phyloP scores from a whole-genome alignment of 2,113 vertebrate species.

The Corythornis vintsioides region DNA sequence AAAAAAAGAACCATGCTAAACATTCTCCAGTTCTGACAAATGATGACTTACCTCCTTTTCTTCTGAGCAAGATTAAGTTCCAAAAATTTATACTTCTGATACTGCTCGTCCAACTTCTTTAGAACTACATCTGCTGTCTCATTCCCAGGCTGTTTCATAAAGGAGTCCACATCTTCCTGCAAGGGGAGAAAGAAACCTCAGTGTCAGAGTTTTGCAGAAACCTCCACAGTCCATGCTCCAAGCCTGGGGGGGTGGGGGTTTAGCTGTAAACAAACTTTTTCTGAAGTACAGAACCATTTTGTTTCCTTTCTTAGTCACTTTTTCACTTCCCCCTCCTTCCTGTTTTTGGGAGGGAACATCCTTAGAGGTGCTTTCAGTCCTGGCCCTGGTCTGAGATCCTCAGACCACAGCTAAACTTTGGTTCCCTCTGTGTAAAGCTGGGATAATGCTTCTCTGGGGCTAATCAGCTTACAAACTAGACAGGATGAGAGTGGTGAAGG shows the following conservation, averaged over 20 bases:
- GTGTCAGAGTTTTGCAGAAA: constrained; percentile 25
- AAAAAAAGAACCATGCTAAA: not conserved
- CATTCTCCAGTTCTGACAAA: not conserved
- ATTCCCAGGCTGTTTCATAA: constrained; percentile 96
- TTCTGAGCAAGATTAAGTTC: constrained; percentile 97
- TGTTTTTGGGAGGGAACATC: not conserved
- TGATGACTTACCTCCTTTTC: constrained; percentile 87
- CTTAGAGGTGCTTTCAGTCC: not conserved
- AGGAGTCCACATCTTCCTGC: constrained; percentile 97
- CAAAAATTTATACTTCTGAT: constrained; percentile 99
- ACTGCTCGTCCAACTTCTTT: constrained; percentile 94
- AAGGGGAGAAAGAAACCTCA: constrained; percentile 56
- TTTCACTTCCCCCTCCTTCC: not conserved
- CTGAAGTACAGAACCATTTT: not conserved
- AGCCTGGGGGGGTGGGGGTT: not conserved
- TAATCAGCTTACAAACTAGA: not conserved
- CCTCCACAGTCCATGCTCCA: not conserved
- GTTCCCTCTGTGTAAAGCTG: not conserved
- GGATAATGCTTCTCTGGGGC: not conserved
- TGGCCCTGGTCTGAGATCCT: not conserved
- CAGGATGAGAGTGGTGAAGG: not conserved
- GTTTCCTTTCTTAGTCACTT: not conserved
- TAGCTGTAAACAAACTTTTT: not conserved
- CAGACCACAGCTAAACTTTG: not conserved
- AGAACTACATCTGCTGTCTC: constrained; percentile 91